Evolutionary conservation across 2,888 invertebrate species (phyloP).

Genomic region (Yponomeuta plumbellus): DNA sequence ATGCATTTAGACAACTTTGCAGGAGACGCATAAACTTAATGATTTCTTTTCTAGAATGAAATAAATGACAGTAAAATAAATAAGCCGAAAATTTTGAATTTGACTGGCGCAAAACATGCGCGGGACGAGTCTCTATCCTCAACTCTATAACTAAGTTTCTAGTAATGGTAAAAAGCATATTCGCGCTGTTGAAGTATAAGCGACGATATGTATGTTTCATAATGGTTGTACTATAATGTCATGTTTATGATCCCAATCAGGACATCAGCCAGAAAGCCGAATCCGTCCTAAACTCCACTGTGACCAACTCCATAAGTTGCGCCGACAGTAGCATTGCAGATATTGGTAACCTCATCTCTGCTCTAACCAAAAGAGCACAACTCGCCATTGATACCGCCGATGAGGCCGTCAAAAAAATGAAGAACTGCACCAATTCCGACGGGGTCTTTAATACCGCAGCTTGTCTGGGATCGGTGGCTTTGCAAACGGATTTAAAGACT

Average conservation of each 20-base stretch:
- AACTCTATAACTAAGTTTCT: too few relatives aligned
- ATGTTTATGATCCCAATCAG: conserved; percentile 29
- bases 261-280: conserved; percentile 40
- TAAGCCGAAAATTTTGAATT: too few relatives aligned
- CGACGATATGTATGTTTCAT: too few relatives aligned
- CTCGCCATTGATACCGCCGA: conserved; percentile 39
- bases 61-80: too few relatives aligned
- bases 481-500: conserved; percentile 48
- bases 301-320: conserved; percentile 39
- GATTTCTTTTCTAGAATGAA: too few relatives aligned
- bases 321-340: conserved; percentile 46
- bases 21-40: too few relatives aligned
- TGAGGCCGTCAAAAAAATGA: conserved; percentile 44
- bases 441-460: conserved; percentile 40
- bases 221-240: too few relatives aligned
- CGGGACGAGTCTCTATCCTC: too few relatives aligned
- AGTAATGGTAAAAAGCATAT: too few relatives aligned
- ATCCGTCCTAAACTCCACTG: conserved; percentile 39
- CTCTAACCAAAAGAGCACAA: conserved; percentile 33
- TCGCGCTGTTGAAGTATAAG: too few relatives aligned
- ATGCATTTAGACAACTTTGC: too few relatives aligned
- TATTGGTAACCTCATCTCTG: conserved; percentile 35
- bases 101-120: too few relatives aligned
- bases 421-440: conserved; percentile 40
- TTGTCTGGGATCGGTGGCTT: conserved; percentile 47